These are phyloP conservation scores for Acrocera orbiculus DNA, from an alignment of 2,888 invertebrate genomes.

Conservation along the genomic window DNA sequence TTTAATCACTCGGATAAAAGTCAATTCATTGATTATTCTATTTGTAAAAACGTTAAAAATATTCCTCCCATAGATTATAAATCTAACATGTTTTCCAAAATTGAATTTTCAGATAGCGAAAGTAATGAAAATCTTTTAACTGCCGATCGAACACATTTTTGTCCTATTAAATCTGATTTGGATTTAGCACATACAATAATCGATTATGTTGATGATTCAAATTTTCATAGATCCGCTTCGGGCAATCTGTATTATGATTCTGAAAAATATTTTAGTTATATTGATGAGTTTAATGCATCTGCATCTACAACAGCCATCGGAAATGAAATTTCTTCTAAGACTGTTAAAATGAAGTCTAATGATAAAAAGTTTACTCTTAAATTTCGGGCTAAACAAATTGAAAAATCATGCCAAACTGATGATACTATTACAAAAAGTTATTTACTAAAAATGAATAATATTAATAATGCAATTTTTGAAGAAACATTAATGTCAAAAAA, in stretches of 20 bases:
- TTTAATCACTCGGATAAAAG: background rate
- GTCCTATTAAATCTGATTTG: slow-evolving; percentile 61
- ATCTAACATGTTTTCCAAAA: too few species aligned
- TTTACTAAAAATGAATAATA: background rate
- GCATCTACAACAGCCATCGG: background rate
- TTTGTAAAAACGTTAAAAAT: background rate
- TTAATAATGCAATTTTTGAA: slow-evolving; percentile 1
- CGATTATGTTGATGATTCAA: slow-evolving; percentile 44
- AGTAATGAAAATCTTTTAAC: slow-evolving; percentile 51
- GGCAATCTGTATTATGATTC: slow-evolving; percentile 42
- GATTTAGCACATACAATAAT: slow-evolving; percentile 40
- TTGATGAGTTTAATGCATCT: background rate
- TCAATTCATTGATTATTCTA: slow-evolving; percentile 1
- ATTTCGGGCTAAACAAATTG: slow-evolving; percentile 43
- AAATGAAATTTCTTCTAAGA: background rate
- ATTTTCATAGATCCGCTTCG: slow-evolving; percentile 47
- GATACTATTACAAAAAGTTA: slow-evolving; percentile 2
- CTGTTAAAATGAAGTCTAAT: background rate
- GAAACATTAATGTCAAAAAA: too few species aligned
- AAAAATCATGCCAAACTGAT: slow-evolving; percentile 42
- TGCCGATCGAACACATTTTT: slow-evolving; percentile 66
- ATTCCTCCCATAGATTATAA: too few species aligned
- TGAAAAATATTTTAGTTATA: slow-evolving; percentile 25
- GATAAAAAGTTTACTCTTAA: slow-evolving; percentile 39
- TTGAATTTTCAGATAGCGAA: too few species aligned